Conservation (phyloP, 2,113 vertebrate genomes). For the Kryptolebias marmoratus region DNA sequence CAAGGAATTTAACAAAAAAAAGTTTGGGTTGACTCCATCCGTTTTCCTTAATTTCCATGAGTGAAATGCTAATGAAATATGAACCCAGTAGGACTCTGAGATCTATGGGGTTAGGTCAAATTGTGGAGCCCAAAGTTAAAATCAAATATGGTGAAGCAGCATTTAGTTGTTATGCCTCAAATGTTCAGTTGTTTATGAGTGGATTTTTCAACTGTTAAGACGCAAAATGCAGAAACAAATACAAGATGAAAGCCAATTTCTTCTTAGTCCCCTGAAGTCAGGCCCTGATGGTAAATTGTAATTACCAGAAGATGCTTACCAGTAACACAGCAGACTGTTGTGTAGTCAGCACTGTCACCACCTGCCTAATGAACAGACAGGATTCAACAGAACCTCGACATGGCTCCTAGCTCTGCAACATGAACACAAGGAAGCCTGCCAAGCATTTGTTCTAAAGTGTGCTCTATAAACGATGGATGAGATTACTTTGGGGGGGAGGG, state of each 20-base stretch:
- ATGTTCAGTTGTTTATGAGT: slow-evolving; percentile 7
- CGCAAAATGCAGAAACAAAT: neutral
- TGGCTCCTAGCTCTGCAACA: slow-evolving; percentile 43
- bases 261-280: slow-evolving; percentile 40
- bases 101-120: no score
- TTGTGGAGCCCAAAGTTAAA: no score
- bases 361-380: slow-evolving; percentile 70
- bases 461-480: slow-evolving; percentile 53
- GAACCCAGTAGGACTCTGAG: no score
- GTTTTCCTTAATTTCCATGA: no score
- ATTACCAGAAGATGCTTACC: slow-evolving; percentile 62
- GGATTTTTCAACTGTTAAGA: neutral
- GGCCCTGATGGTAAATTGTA: slow-evolving; percentile 56
- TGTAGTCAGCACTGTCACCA: slow-evolving; percentile 65
- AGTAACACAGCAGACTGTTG: slow-evolving; percentile 52
- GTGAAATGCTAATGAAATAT: no score
- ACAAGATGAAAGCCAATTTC: slow-evolving; percentile 1
- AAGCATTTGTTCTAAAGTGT: slow-evolving; percentile 63
- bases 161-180: slow-evolving; percentile 3
- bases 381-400: slow-evolving; percentile 65
- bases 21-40: no score
- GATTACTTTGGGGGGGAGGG: slow-evolving; percentile 8
- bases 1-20: no score
- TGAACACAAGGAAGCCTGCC: slow-evolving; percentile 39
- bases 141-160: neutral